Percentiles rank a stretch among this genome's conserved stretches.
These are phyloP conservation scores for Aphidius colemani DNA, from an alignment of 2,888 invertebrate species.

Conservation along the genomic window DNA sequence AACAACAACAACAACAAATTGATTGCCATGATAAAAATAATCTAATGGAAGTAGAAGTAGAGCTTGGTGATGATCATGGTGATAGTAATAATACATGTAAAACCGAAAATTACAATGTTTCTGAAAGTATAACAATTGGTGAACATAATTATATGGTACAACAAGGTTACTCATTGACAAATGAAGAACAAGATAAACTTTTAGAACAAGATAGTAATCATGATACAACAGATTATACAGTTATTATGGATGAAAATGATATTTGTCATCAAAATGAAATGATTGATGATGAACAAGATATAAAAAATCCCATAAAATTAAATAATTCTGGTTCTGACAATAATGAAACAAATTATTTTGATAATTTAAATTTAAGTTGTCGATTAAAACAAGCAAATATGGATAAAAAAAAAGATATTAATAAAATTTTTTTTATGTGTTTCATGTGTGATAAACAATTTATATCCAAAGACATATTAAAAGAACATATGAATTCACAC, in stretches of 20 bases:
- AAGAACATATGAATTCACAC: constrained; percentile 57
- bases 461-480: constrained; percentile 51
- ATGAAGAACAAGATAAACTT: constrained; percentile 32
- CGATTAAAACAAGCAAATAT: constrained; percentile 45
- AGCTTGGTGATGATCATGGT: background rate
- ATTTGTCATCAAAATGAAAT: constrained; percentile 10
- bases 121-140: constrained; percentile 39
- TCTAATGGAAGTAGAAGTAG: background rate
- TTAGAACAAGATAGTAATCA: constrained; percentile 30
- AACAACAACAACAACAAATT: background rate
- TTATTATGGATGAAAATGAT: constrained; percentile 24
- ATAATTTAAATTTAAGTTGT: constrained; percentile 55
- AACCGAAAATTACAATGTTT: constrained; percentile 24
- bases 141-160: constrained; percentile 50
- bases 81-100: constrained; percentile 20
- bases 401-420: constrained; percentile 38
- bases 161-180: constrained; percentile 37
- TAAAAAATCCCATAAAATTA: too few relatives aligned
- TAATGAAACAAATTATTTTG: constrained; percentile 56
- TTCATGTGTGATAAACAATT: constrained; percentile 56
- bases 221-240: constrained; percentile 14
- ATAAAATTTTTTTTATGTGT: constrained; percentile 53
- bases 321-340: constrained; percentile 38
- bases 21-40: background rate
- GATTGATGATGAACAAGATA: constrained; percentile 3